These are phyloP conservation scores for Zonotrichia leucophrys DNA, from an alignment of 2,113 vertebrate species.

Conservation along the genomic window DNA sequence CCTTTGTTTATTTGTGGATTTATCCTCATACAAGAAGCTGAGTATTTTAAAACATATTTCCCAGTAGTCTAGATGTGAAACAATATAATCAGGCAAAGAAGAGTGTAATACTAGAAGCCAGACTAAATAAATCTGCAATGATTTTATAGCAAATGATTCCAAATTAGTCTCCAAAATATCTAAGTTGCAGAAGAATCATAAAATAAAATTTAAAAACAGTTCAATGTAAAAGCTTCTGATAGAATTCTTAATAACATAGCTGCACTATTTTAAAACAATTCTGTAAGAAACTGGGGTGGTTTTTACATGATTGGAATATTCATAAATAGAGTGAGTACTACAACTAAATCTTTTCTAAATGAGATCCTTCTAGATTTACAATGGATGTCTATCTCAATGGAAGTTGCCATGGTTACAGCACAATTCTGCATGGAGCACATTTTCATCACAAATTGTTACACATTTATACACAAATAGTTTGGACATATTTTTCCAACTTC, in stretches of 20 bases:
- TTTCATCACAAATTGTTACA: conserved; percentile 23
- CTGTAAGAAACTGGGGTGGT: not conserved
- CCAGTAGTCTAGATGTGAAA: not conserved
- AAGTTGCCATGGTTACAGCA: conserved; percentile 52
- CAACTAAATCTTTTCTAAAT: conserved; percentile 29
- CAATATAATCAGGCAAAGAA: not conserved
- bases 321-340: not conserved
- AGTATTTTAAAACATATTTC: not conserved
- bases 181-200: not conserved
- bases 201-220: not conserved
- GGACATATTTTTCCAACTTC: not conserved
- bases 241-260: not conserved
- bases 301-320: conserved; percentile 44
- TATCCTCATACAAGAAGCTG: not conserved
- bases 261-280: conserved; percentile 17
- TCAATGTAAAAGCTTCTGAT: not conserved
- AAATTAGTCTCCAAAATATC: not conserved
- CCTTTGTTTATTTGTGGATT: not conserved
- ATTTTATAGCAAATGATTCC: not conserved
- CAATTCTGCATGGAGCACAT: not conserved
- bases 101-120: not conserved
- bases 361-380: conserved; percentile 15
- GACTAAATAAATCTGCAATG: not conserved
- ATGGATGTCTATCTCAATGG: conserved; percentile 10
- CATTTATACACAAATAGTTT: conserved; percentile 17